Conservation (phyloP, 2,113 vertebrate species). For the cattle (Bos taurus) region DNA sequence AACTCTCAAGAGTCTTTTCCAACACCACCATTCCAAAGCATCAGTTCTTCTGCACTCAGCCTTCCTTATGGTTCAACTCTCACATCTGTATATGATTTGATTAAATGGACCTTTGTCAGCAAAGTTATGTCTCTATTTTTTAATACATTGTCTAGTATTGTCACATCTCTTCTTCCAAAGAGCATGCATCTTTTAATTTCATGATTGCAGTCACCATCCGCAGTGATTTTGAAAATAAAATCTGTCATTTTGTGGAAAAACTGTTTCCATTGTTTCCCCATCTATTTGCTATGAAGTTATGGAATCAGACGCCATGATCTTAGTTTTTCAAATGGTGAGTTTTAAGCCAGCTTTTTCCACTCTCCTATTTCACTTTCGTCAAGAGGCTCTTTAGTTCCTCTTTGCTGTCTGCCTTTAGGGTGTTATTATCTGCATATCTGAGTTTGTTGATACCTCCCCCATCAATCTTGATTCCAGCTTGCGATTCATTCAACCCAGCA, state of each 20-base stretch:
- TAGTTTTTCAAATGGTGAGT: not conserved
- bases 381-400: not conserved
- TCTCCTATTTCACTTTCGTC: not conserved
- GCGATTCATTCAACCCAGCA: not conserved
- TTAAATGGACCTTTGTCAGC: not conserved
- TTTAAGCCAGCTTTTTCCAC: not conserved
- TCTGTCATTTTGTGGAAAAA: not conserved
- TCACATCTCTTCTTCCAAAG: not conserved
- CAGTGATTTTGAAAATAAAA: not conserved
- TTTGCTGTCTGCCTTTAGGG: not conserved
- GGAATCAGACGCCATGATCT: not conserved
- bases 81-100: not conserved
- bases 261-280: not conserved
- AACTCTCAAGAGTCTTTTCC: not conserved
- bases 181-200: not conserved
- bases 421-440: not conserved
- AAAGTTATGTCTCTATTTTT: not conserved
- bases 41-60: not conserved
- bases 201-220: accelerated
- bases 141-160: not conserved
- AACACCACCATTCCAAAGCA: not conserved
- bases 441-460: not conserved
- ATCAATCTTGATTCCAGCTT: not conserved
- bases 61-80: not conserved
- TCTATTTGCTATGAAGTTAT: not conserved